A percentile compares a stretch with the other conserved stretches of the same genome.
These are phyloP conservation scores for Lasiommata megera DNA, from an alignment of 2,888 invertebrate species.

Conservation along the genomic window DNA sequence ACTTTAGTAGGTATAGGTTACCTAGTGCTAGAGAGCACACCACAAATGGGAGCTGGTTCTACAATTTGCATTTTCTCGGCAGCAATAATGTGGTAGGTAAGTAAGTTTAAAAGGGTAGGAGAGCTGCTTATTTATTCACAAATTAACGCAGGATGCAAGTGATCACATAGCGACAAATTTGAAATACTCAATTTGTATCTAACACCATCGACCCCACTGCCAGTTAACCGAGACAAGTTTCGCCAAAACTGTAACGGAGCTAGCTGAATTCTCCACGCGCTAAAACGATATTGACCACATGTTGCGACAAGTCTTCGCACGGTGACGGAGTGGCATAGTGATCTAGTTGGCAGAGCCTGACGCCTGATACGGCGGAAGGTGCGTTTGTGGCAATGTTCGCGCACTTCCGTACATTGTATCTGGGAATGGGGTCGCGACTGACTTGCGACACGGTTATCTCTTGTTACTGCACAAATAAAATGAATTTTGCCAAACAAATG, in stretches of 20 bases:
- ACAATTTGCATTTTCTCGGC: too few species aligned
- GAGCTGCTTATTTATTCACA: background rate
- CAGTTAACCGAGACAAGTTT: conserved; percentile 3
- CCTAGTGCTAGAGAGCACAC: too few species aligned
- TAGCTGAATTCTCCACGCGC: conserved; percentile 6
- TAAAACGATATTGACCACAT: conserved; percentile 6
- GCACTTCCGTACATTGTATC: conserved; percentile 64
- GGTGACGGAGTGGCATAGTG: conserved; percentile 29
- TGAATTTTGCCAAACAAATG: background rate
- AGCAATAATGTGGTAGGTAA: too few species aligned
- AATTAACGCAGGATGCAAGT: conserved; percentile 21
- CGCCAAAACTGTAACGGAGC: conserved; percentile 8
- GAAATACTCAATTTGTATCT: conserved; percentile 15
- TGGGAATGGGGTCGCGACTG: conserved; percentile 48
- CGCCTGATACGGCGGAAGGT: conserved; percentile 54
- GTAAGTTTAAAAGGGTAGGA: background rate
- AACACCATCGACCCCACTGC: background rate
- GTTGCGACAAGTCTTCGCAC: conserved; percentile 1
- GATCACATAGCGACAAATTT: conserved; percentile 24
- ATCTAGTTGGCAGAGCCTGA: conserved; percentile 33
- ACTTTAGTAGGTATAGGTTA: too few species aligned
- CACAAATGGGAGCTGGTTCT: too few species aligned
- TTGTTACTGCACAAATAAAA: conserved; percentile 23
- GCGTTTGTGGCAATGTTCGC: conserved; percentile 39
- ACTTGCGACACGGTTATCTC: conserved; percentile 44